A percentile compares a stretch with the other conserved stretches of the same genome.
Evolutionary conservation across 1,140 invertebrate genomes (phyloP).

Genomic region (Zaprionus tsacasi): DNA sequence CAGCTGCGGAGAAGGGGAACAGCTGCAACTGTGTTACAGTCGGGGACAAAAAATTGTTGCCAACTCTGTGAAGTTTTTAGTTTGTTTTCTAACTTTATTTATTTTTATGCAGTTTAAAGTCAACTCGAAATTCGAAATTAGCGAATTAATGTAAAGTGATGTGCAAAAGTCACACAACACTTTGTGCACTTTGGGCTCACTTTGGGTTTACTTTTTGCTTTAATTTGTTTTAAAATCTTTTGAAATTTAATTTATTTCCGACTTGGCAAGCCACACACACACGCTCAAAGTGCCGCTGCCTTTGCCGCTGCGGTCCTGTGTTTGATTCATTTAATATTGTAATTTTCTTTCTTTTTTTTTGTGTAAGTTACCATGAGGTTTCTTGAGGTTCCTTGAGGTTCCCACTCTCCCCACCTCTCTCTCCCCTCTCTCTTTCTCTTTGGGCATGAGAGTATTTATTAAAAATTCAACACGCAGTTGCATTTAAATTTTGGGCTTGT

Average conservation of each 20-base stretch:
- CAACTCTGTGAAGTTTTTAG: background rate
- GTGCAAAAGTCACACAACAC: background rate
- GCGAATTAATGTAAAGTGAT: background rate
- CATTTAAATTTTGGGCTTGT: constrained; percentile 60
- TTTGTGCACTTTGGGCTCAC: background rate
- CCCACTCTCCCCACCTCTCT: background rate
- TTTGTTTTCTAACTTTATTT: background rate
- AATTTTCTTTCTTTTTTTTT: constrained; percentile 37
- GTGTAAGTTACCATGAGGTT: constrained; percentile 3
- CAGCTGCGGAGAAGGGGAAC: background rate
- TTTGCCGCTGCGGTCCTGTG: background rate
- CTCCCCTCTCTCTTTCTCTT: constrained; percentile 4
- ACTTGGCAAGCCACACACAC: background rate
- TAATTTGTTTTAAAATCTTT: constrained; percentile 5
- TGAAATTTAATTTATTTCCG: background rate
- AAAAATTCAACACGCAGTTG: constrained; percentile 72
- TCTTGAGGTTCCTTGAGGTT: background rate
- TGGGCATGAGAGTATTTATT: constrained; percentile 49
- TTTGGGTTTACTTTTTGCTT: background rate
- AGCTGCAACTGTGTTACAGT: constrained; percentile 2
- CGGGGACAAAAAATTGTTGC: constrained; percentile 3
- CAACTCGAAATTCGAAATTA: background rate
- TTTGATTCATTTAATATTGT: constrained; percentile 53
- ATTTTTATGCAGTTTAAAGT: background rate
- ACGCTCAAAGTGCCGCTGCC: no score